phyloP scores from a whole-genome alignment of 2,888 invertebrate species.

The Ochropleura plecta region DNA sequence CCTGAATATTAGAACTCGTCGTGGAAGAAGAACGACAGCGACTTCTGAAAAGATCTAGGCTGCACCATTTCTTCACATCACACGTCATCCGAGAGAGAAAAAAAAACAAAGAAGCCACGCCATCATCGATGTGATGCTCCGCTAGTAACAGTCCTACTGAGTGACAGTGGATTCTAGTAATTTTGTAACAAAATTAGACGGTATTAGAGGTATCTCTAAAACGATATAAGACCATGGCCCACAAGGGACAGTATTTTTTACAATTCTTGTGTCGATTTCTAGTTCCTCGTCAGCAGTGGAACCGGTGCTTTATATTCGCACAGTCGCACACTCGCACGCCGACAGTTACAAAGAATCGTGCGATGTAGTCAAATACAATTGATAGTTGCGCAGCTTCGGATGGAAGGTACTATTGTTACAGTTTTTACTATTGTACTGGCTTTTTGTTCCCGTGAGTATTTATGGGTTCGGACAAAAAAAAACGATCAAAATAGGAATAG shows the following conservation, averaged over 20 bases:
- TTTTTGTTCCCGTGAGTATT: conserved; percentile 35
- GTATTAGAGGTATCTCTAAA: neutral
- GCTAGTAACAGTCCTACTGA: neutral
- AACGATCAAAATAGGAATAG: neutral
- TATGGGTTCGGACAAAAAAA: neutral
- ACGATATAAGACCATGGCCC: neutral
- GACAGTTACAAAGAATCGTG: conserved; percentile 35
- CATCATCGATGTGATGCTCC: neutral
- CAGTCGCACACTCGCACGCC: neutral
- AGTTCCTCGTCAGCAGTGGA: neutral
- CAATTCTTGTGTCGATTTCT: neutral
- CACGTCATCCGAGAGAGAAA: neutral
- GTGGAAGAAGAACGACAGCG: neutral
- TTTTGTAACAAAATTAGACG: neutral
- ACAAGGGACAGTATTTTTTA: neutral
- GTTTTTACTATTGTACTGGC: conserved; percentile 20
- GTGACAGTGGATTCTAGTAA: neutral
- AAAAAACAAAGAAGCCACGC: no score
- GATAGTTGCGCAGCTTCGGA: conserved; percentile 33
- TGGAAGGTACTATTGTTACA: conserved; percentile 26
- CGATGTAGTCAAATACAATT: conserved; percentile 39
- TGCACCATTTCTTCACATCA: neutral
- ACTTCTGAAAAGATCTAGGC: neutral
- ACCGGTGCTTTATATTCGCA: neutral
- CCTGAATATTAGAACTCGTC: neutral